These are phyloP conservation scores for Masticophis lateralis DNA, from an alignment of 2,797 vertebrate species.

Conservation along the genomic window DNA sequence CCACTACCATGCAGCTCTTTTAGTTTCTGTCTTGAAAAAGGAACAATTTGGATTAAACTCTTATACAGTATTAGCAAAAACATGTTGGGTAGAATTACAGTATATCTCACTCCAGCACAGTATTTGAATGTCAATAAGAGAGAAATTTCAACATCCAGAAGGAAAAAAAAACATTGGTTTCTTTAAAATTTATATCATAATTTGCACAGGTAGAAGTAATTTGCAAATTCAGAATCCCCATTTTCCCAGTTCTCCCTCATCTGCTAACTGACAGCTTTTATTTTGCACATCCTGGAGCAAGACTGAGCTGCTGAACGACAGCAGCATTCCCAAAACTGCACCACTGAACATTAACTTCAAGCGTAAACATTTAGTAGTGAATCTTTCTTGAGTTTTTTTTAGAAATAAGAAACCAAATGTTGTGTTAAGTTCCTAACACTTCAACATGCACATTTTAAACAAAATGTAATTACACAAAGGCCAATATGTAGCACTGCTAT, in stretches of 20 bases:
- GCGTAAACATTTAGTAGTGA: background rate
- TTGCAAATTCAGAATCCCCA: background rate
- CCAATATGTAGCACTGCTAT: background rate
- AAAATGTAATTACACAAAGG: background rate
- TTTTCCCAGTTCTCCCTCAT: background rate
- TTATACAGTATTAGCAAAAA: slow-evolving; percentile 43
- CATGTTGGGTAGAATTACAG: slow-evolving; percentile 17
- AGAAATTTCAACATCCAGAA: background rate
- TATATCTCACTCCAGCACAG: slow-evolving; percentile 17
- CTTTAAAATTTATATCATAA: background rate
- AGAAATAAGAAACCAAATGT: background rate
- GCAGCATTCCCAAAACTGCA: background rate
- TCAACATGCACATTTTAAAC: background rate
- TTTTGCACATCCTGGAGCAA: background rate
- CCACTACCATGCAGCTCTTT: slow-evolving; percentile 47
- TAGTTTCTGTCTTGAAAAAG: slow-evolving; percentile 21
- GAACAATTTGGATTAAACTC: slow-evolving; percentile 31
- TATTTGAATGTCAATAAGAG: background rate
- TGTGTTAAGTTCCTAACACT: background rate
- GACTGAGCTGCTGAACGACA: background rate
- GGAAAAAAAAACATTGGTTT: background rate
- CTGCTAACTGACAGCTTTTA: background rate
- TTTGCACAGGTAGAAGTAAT: background rate
- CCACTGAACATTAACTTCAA: background rate
- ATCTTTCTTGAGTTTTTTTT: background rate